Conservation (phyloP, 1,140 invertebrate genomes). For the Drosophila watanabei region DNA sequence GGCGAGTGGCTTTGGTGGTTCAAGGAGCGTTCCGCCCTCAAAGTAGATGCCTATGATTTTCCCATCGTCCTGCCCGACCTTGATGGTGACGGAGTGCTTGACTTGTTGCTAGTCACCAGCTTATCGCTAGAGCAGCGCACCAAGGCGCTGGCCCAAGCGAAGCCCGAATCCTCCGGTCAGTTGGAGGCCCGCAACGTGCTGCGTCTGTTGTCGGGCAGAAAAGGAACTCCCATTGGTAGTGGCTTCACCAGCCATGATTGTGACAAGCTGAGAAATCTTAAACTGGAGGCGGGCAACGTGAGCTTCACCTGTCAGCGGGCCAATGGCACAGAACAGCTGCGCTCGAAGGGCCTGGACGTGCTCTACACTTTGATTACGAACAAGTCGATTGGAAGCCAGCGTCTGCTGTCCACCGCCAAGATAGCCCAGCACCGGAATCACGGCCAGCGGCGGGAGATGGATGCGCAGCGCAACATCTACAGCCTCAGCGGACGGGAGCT, state of each 20-base stretch:
- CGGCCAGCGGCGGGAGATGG: slow-evolving; percentile 86
- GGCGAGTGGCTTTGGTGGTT: slow-evolving; percentile 88
- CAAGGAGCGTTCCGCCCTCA: slow-evolving; percentile 86
- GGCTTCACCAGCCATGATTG: slow-evolving; percentile 86
- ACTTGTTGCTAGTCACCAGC: slow-evolving; percentile 88
- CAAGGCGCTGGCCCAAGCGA: slow-evolving; percentile 54
- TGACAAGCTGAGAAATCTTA: slow-evolving; percentile 85
- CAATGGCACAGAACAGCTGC: slow-evolving; percentile 77
- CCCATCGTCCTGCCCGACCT: slow-evolving; percentile 90
- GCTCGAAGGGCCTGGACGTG: slow-evolving; percentile 79
- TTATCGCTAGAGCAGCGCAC: slow-evolving; percentile 67
- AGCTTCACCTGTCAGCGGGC: slow-evolving; percentile 86
- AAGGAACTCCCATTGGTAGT: slow-evolving; percentile 86
- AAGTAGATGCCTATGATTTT: slow-evolving; percentile 88
- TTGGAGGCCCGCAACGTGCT: slow-evolving; percentile 87
- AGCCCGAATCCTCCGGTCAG: slow-evolving; percentile 33
- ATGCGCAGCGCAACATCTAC: slow-evolving; percentile 87
- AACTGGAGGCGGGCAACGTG: slow-evolving; percentile 77
- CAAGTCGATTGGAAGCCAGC: slow-evolving; percentile 71
- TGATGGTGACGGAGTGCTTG: slow-evolving; percentile 89
- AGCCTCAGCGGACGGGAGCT: slow-evolving; percentile 87
- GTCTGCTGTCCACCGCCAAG: slow-evolving; percentile 53
- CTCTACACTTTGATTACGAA: slow-evolving; percentile 85
- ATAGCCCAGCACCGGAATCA: slow-evolving; percentile 85
- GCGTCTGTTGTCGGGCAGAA: slow-evolving; percentile 88